Percentiles rank a stretch among this genome's conserved stretches.
phyloP scores from a whole-genome alignment of 2,888 invertebrate genomes.

The Platycheirus albimanus region DNA sequence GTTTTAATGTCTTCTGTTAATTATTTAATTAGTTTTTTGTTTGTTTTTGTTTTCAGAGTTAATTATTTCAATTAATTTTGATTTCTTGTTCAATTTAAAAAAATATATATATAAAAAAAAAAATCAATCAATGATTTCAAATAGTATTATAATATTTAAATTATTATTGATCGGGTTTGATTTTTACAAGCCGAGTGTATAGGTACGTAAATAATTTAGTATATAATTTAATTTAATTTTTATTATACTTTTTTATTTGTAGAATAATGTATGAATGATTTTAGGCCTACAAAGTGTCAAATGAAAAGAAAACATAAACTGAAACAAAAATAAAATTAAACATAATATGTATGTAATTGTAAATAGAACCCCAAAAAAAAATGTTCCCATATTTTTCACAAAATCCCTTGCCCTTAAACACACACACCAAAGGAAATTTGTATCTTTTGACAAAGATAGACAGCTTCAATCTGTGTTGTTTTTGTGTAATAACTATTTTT shows the following conservation, averaged over 20 bases:
- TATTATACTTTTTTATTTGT: slow-evolving; percentile 46
- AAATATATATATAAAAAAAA: not conserved
- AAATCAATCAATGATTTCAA: slow-evolving; percentile 47
- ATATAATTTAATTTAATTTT: slow-evolving; percentile 45
- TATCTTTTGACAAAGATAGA: slow-evolving; percentile 15
- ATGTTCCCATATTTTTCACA: slow-evolving; percentile 62
- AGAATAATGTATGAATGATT: slow-evolving; percentile 45
- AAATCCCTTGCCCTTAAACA: slow-evolving; percentile 12
- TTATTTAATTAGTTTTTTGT: not conserved
- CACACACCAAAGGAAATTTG: slow-evolving; percentile 14
- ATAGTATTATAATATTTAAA: slow-evolving; percentile 69
- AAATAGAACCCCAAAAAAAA: slow-evolving; percentile 59
- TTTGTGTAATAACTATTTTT: slow-evolving; percentile 28
- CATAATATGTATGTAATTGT: slow-evolving; percentile 61
- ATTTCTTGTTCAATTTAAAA: slow-evolving; percentile 12
- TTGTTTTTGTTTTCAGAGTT: slow-evolving; percentile 18
- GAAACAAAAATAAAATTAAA: slow-evolving; percentile 39
- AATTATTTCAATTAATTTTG: slow-evolving; percentile 15
- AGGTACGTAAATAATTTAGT: slow-evolving; percentile 33
- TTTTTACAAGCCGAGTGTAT: slow-evolving; percentile 69
- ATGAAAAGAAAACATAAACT: no score
- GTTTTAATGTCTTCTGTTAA: slow-evolving; percentile 36
- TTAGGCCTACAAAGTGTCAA: slow-evolving; percentile 42
- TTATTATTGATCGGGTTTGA: slow-evolving; percentile 69
- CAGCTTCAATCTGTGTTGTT: slow-evolving; percentile 19